Percentiles rank a stretch among this genome's conserved stretches.
Conservation (phyloP, 1,140 invertebrate species). For the Periplaneta americana region DNA sequence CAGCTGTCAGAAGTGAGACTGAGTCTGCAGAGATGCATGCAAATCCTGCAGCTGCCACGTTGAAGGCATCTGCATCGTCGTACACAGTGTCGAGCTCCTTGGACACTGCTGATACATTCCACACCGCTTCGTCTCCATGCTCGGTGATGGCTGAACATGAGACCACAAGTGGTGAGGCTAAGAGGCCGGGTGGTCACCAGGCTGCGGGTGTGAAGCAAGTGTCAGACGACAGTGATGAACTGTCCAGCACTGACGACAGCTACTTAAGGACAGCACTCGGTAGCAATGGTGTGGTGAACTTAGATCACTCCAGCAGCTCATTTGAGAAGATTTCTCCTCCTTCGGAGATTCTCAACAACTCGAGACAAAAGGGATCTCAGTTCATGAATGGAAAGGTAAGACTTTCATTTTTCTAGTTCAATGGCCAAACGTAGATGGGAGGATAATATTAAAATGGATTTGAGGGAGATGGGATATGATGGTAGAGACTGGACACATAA, state of each 20-base stretch:
- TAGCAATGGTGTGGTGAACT: conserved; percentile 25
- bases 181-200: neutral
- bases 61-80: neutral
- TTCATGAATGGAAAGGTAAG: neutral
- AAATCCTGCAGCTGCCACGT: neutral
- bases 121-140: conserved; percentile 49
- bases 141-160: neutral
- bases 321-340: conserved; percentile 40
- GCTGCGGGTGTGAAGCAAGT: neutral
- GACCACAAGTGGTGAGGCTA: neutral
- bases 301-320: conserved; percentile 39
- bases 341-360: conserved; percentile 39
- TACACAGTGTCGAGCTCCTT: conserved; percentile 32
- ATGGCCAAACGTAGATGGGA: too few species aligned
- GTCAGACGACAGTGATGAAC: conserved; percentile 39
- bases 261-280: neutral
- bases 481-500: too few species aligned
- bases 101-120: conserved; percentile 62
- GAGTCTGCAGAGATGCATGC: neutral
- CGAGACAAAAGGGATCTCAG: conserved; percentile 26
- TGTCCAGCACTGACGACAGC: conserved; percentile 41
- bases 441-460: too few species aligned
- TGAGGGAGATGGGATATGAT: too few species aligned
- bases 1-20: neutral
- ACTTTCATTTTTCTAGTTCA: too few species aligned